A percentile compares a stretch with the other conserved stretches of the same genome.
Evolutionary conservation across 2,888 invertebrate genomes (phyloP).

Genomic region (Erebia epiphron): DNA sequence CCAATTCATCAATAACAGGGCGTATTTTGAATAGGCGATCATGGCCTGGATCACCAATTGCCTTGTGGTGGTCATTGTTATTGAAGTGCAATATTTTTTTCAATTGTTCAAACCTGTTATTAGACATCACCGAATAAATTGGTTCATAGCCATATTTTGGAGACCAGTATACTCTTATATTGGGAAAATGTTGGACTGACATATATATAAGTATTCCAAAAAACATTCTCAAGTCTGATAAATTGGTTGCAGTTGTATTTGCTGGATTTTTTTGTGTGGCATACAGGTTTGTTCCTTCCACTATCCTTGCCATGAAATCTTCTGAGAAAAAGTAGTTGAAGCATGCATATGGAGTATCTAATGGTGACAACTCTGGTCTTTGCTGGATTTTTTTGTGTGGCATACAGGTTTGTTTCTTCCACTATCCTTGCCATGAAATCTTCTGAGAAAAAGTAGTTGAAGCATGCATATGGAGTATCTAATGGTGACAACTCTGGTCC

Average conservation of each 20-base stretch:
- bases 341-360: slow-evolving; percentile 4
- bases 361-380: slow-evolving; percentile 4
- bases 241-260: too few relatives aligned
- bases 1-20: slow-evolving; percentile 46
- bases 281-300: not conserved
- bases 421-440: slow-evolving; percentile 4
- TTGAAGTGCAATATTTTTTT: not conserved
- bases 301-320: slow-evolving; percentile 4
- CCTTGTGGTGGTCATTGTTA: not conserved
- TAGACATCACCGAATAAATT: slow-evolving; percentile 6
- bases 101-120: slow-evolving; percentile 5
- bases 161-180: not conserved
- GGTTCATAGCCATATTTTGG: slow-evolving; percentile 4
- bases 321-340: slow-evolving; percentile 4
- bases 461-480: slow-evolving; percentile 4
- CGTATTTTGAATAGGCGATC: slow-evolving; percentile 49
- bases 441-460: slow-evolving; percentile 4
- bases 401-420: too few relatives aligned
- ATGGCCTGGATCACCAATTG: slow-evolving; percentile 43
- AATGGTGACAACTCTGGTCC: slow-evolving; percentile 4
- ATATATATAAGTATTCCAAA: too few relatives aligned
- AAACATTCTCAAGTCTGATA: too few relatives aligned
- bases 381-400: too few relatives aligned
- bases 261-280: too few relatives aligned
- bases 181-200: too few relatives aligned